Evolutionary conservation across 1,140 invertebrate species (phyloP).

Genomic region (Zaprionus camerounensis): DNA sequence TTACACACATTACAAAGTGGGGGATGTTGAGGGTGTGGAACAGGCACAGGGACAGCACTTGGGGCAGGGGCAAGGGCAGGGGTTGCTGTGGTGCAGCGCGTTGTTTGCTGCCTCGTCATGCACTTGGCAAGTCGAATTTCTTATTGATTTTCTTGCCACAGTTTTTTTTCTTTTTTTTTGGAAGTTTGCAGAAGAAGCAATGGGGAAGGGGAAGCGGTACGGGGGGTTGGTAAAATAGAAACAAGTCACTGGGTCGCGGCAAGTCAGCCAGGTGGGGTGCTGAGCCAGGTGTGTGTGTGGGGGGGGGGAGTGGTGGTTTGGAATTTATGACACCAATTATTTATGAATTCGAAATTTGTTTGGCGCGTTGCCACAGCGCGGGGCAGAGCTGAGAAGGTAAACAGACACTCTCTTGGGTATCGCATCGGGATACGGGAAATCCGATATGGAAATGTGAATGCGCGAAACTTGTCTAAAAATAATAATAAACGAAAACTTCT

Average conservation of each 20-base stretch:
- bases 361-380: conserved; percentile 64
- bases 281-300: neutral
- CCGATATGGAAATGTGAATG: conserved; percentile 52
- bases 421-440: neutral
- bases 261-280: conserved; percentile 21
- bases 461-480: conserved; percentile 11
- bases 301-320: neutral
- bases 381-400: conserved; percentile 29
- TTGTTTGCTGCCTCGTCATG: conserved; percentile 37
- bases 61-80: neutral
- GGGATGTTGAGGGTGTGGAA: neutral
- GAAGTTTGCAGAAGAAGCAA: neutral
- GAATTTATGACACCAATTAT: conserved; percentile 81
- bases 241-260: conserved; percentile 70
- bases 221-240: conserved; percentile 29
- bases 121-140: conserved; percentile 62
- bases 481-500: conserved; percentile 11
- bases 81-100: conserved; percentile 2
- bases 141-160: conserved; percentile 67
- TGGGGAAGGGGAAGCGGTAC: too few species aligned
- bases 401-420: conserved; percentile 18
- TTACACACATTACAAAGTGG: neutral
- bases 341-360: conserved; percentile 81
- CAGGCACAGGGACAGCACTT: neutral
- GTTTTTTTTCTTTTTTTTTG: conserved; percentile 30